Evolutionary conservation across 2,113 vertebrate species (phyloP).

Genomic region (Datnioides undecimradiatus): DNA sequence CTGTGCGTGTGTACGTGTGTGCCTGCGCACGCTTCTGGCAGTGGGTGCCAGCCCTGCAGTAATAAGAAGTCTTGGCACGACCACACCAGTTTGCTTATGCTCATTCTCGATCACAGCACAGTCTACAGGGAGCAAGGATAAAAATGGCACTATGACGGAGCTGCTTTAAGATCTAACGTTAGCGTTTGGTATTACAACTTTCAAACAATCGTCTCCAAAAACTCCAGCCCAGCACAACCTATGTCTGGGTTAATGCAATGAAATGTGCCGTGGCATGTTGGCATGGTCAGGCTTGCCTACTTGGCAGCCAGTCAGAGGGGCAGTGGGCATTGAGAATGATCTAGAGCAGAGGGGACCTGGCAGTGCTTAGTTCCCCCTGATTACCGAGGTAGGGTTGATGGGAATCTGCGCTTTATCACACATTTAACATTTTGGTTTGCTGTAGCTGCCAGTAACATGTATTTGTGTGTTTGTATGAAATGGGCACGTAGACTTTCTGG

Average conservation of each 20-base stretch:
- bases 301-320: slow-evolving; percentile 59
- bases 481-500: background rate
- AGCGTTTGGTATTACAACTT: slow-evolving; percentile 35
- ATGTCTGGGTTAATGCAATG: slow-evolving; percentile 52
- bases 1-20: slow-evolving; percentile 40
- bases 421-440: background rate
- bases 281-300: slow-evolving; percentile 37
- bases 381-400: slow-evolving; percentile 23
- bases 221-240: slow-evolving; percentile 27
- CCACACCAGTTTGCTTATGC: slow-evolving; percentile 55
- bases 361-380: slow-evolving; percentile 40
- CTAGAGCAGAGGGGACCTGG: slow-evolving; percentile 51
- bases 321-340: slow-evolving; percentile 57
- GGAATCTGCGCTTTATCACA: slow-evolving; percentile 22
- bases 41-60: slow-evolving; percentile 56
- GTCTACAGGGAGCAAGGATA: slow-evolving; percentile 51
- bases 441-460: background rate
- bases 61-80: slow-evolving; percentile 70
- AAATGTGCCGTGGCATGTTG: slow-evolving; percentile 52
- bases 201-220: slow-evolving; percentile 30
- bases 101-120: slow-evolving; percentile 58
- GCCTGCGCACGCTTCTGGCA: slow-evolving; percentile 37
- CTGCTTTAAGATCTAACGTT: slow-evolving; percentile 51
- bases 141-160: slow-evolving; percentile 46
- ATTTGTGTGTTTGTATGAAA: slow-evolving; percentile 14